Base-by-base conservation (phyloP, 2,797 vertebrate genomes). In the Tamandua tetradactyla region DNA sequence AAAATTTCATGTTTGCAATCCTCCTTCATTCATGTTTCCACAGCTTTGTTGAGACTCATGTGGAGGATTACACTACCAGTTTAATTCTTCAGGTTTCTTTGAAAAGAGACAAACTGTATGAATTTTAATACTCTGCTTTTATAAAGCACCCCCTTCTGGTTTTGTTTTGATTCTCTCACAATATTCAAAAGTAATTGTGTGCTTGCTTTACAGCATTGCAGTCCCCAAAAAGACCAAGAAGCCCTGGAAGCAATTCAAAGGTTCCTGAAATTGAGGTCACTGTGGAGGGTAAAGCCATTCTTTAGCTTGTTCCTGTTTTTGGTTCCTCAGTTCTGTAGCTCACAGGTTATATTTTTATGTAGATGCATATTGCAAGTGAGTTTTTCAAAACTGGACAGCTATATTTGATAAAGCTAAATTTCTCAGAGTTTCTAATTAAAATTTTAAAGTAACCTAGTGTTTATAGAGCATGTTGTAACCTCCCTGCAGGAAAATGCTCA, bases 241-340 rank as follows among this genome's bases (percentile, higher is more conserved):
- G 96, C 96, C 97, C 97, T 66, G 93, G 91, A 78, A 96, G 96
- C 78, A 97, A 95, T 62, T 96, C 98, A 13, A 91, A 97, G n/a
- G 96, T 98, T 23, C 97, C 98, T 42, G 98, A 98, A 80, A 97
- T 98, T n/a, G 98, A 98, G 96, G 98, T 98, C 89, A 98, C 98
- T 7, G 87, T 98, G 95, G 98, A 98, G 95, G 98, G 98, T 98
- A 84, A 93, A 94, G 44, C 18, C 44, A 6, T 3, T 2, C 25
- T 13, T 30, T 3, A 69, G 14, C 20, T 3, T 9, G 4, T 17
- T 35, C 30, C 37, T 62, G 2, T 25, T 59, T 1, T 23, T 11
- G 30, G 20, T 25, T 59, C 25, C 68, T 30, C 2, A 30, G 6
- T 22, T n/a, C 62, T 20, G 13, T 20, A 66, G 64, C 30, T 66